Evolutionary conservation across 2,888 invertebrate genomes (phyloP).

Genomic region (Lamellibrachia columna): DNA sequence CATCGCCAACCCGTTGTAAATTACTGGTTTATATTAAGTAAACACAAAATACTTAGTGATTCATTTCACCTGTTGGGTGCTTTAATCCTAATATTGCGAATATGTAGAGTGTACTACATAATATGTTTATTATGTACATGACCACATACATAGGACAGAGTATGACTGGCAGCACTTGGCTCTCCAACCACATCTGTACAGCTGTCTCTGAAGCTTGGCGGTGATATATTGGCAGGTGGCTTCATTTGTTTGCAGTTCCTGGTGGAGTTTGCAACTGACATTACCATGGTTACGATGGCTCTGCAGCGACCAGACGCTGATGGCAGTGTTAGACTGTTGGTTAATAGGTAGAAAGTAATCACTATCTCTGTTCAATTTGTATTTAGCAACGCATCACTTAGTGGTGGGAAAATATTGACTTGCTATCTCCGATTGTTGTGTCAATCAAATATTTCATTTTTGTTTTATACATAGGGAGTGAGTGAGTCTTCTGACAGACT

Average conservation of each 20-base stretch:
- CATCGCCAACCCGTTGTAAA: too few species aligned
- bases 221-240: background rate
- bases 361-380: background rate
- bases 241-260: background rate
- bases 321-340: background rate
- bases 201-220: background rate
- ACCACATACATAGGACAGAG: background rate
- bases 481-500: background rate
- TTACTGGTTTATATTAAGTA: too few species aligned
- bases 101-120: too few species aligned
- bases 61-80: too few species aligned
- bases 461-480: background rate
- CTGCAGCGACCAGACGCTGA: background rate
- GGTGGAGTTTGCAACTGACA: background rate
- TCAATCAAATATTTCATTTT: background rate
- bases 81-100: too few species aligned
- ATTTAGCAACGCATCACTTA: background rate
- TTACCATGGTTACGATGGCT: background rate
- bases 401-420: background rate
- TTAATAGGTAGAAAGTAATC: background rate
- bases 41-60: too few species aligned
- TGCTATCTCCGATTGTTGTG: background rate
- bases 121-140: too few species aligned
- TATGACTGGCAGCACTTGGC: background rate
- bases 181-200: background rate